Evolutionary conservation across 2,888 invertebrate genomes (phyloP).

Genomic region (Elaeidobius kamerunicus): DNA sequence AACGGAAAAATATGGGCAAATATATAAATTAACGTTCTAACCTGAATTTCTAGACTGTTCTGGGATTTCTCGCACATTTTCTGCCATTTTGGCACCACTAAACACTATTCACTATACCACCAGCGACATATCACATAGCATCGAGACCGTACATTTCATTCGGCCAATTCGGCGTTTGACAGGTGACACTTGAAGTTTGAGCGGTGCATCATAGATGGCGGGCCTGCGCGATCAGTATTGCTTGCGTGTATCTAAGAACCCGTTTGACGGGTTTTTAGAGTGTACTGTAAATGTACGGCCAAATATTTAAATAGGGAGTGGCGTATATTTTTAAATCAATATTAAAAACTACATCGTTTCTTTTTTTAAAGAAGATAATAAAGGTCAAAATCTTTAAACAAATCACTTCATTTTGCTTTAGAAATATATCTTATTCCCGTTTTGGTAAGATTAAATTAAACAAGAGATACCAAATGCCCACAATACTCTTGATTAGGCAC

Average conservation of each 20-base stretch:
- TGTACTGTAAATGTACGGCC: background rate
- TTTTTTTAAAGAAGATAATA: too few relatives aligned
- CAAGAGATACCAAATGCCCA: too few relatives aligned
- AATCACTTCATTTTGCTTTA: too few relatives aligned
- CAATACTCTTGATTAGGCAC: too few relatives aligned
- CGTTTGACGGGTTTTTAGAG: background rate
- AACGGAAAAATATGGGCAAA: conserved; percentile 27
- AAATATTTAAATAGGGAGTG: too few relatives aligned
- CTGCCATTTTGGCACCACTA: conserved; percentile 50
- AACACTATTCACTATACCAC: conserved; percentile 40
- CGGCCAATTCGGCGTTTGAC: conserved; percentile 14
- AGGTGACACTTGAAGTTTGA: conserved; percentile 18
- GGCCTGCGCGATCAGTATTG: too few relatives aligned
- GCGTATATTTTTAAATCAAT: too few relatives aligned
- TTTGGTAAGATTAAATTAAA: too few relatives aligned
- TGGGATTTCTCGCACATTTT: conserved; percentile 49
- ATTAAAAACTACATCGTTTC: too few relatives aligned
- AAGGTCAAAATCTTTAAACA: too few relatives aligned
- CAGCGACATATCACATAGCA: conserved; percentile 42
- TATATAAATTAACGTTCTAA: conserved; percentile 39
- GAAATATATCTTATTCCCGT: too few relatives aligned
- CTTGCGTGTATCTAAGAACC: too few relatives aligned
- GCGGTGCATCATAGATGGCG: conserved; percentile 20
- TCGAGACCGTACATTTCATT: conserved; percentile 30
- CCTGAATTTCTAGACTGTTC: conserved; percentile 49